Conservation (phyloP, 2,113 vertebrate genomes). For the Otolemur garnettii region DNA sequence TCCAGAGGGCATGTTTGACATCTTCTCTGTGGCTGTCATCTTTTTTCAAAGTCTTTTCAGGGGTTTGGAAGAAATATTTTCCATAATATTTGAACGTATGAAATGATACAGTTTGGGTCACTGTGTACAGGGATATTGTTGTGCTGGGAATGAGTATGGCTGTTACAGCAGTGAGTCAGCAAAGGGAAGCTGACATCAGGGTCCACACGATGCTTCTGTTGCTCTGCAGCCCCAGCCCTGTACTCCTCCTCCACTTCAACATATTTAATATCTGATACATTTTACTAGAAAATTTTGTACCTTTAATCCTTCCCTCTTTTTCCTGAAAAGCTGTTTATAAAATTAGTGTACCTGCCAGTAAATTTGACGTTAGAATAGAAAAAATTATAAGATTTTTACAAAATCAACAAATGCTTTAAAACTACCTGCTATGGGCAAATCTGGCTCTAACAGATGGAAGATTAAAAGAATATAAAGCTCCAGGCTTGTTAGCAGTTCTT, state of each 20-base stretch:
- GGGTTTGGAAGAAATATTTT: background rate
- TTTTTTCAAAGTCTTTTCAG: conserved; percentile 3
- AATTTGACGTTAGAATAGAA: conserved; percentile 18
- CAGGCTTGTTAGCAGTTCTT: background rate
- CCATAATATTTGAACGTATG: background rate
- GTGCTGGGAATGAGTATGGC: background rate
- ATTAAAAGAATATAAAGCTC: background rate
- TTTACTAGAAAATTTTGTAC: background rate
- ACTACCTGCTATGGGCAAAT: background rate
- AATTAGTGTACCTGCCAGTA: background rate
- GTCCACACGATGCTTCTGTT: background rate
- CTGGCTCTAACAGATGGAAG: background rate
- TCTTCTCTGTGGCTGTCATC: background rate
- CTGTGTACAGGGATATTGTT: background rate
- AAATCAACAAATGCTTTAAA: conserved; percentile 25
- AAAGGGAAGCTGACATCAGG: background rate
- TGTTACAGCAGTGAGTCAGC: background rate
- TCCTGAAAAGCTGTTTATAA: background rate
- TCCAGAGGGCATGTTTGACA: background rate
- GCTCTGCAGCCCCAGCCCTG: background rate
- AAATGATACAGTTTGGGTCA: background rate
- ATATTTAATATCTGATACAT: background rate
- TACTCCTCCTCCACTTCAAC: background rate
- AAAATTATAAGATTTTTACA: background rate
- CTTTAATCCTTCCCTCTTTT: background rate